Evolutionary conservation across 2,797 vertebrate species (phyloP), one percentile per base, ranked within the genome.

Genomic region (Acridotheres tristis): DNA sequence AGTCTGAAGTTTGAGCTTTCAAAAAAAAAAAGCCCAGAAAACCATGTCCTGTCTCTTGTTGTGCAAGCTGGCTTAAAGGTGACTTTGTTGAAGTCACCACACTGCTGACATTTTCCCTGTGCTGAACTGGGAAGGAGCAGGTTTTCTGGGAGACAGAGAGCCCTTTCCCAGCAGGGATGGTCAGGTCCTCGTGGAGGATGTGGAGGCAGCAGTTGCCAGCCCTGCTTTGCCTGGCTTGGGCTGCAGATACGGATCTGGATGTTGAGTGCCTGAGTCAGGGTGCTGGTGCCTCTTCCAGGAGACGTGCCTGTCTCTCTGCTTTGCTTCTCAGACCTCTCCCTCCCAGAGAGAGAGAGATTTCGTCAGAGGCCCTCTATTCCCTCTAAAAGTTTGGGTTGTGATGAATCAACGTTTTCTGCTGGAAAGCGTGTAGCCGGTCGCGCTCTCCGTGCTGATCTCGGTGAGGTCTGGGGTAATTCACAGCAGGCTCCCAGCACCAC

Each of bases 401-500:
- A 93, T 92, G 91, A 95, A 94, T 93, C 77, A 23, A 76, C 67
- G 0, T 79, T 95, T 94, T 95, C 63, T 87, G 71, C 88, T 91
- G 88, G 85, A 69, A 88, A 73, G 2, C 22, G 7, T 78, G 80
- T 80, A 82, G 21, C 29, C 58, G 6, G 71, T 47, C n/a, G 43
- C 9, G 48, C 67, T 89, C 18, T 65, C 67, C 32, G 63, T 1
- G 4, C 86, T 88, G 66, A 85, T 76, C 90, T 54, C 50, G 16
- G 51, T 27, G 42, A 48, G 76, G 62, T 36, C 63, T 9, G 0
- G 89, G 42, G 11, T 88, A 76, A 86, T 69, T 67, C 66, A 4
- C 65, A 91, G 76, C 94, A 88, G 58, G 48, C 47, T 81, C 63
- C 51, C 38, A 16, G 58, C 77, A 38, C n/a, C 8, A 50, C 6